Base-by-base conservation (phyloP, 1,140 invertebrate genomes). In the Hestina assimilis region DNA sequence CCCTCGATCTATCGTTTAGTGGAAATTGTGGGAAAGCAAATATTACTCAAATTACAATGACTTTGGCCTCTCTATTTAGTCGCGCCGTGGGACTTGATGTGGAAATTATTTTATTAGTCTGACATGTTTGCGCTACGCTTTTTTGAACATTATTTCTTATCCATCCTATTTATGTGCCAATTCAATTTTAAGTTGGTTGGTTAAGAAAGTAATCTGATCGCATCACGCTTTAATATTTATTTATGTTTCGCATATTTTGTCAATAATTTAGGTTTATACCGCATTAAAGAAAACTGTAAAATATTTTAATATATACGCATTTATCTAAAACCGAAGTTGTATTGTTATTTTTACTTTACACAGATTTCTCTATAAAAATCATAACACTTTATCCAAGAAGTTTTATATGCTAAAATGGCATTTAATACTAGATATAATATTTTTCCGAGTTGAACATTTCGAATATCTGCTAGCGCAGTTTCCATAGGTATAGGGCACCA, bases 11-110 rank as follows among this genome's bases (percentile, higher is more conserved):
- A 54, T 71, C 69, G 65, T 75, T 79, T 75, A 72, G 63, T 70
- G 52, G 79, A 85, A 83, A 79, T 81, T 79, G 83, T 86, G 83
- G 83, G 80, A 86, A 79, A 53, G 79, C 66, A 83, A 86, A 86
- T 75, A 79, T 59, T 70, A 72, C 74, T 83, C 75, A 59, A 76
- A 76, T 81, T 81, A 76, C 79, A 59, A 40, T 62, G 70, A 73
- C 63, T 75, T 75, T 67, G 64, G 54, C 68, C 67, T 63, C 55
- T 65, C 64, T 64, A 70, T 69, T 71, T 63, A 58, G 41, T 59
- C 47, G 35, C 48, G 55, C 63, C 64, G 62, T 72, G 74, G 73
- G 71, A 76, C 63, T 40, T 42, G 47, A 58, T 35, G 61, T 56
- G 42, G 15, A 62, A 66, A 64, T 68, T 63, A 63, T 66, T 61